A percentile compares a stretch with the other conserved stretches of the same genome.
Evolutionary conservation across 2,888 invertebrate species (phyloP).

Genomic region (Tipula confusa): DNA sequence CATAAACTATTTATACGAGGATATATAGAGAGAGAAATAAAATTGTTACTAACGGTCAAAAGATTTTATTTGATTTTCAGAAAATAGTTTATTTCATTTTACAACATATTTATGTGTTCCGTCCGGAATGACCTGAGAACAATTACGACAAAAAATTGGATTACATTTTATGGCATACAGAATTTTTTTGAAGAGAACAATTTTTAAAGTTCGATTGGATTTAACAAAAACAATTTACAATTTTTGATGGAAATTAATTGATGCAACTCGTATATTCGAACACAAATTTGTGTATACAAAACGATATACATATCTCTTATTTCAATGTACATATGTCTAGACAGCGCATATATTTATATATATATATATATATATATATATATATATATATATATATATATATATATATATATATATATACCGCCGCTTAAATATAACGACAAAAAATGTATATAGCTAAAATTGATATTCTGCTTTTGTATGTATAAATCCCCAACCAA

Average conservation of each 20-base stretch:
- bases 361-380: no score
- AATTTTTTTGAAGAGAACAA: neutral
- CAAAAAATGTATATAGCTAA: neutral
- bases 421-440: neutral
- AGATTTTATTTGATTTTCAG: constrained; percentile 12
- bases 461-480: neutral
- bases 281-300: neutral
- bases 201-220: neutral
- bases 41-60: neutral
- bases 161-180: neutral
- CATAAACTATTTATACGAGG: neutral
- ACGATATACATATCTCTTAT: neutral
- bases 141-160: neutral
- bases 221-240: neutral
- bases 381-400: no score
- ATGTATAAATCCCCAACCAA: neutral
- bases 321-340: neutral
- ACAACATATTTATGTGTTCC: neutral
- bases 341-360: neutral
- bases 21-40: neutral
- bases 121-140: neutral
- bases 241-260: neutral
- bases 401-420: no score
- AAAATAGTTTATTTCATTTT: neutral
- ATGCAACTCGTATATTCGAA: neutral